Conservation (phyloP, 1,140 invertebrate species). For the Pomacea maculata region DNA sequence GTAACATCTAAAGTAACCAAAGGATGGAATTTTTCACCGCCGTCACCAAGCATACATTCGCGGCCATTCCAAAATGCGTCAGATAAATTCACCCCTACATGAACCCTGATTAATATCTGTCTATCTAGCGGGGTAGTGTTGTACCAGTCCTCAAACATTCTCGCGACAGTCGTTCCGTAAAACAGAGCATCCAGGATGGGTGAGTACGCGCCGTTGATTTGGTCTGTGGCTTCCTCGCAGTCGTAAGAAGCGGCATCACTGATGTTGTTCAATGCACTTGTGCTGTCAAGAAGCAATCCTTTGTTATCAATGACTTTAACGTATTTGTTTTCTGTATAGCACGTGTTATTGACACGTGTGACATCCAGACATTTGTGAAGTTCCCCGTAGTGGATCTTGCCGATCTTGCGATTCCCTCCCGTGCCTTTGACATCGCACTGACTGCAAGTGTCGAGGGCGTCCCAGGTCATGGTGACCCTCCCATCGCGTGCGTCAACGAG, state of each 20-base stretch:
- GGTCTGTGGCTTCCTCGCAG: constrained; percentile 29
- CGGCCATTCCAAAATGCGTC: constrained; percentile 42
- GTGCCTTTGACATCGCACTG: constrained; percentile 24
- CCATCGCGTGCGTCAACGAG: constrained; percentile 35
- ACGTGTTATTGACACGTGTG: constrained; percentile 18
- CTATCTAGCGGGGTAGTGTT: background rate
- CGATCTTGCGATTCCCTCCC: constrained; percentile 42
- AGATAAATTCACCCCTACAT: constrained; percentile 30
- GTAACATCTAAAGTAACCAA: constrained; percentile 37
- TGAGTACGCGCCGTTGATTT: constrained; percentile 43
- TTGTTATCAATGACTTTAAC: constrained; percentile 42
- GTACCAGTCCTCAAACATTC: constrained; percentile 44
- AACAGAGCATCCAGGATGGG: constrained; percentile 43
- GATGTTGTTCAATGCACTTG: constrained; percentile 8
- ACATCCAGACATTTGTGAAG: constrained; percentile 28
- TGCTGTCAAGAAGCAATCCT: background rate
- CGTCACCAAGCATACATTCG: constrained; percentile 40
- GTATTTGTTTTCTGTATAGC: constrained; percentile 39
- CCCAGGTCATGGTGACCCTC: constrained; percentile 24
- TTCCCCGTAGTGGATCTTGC: constrained; percentile 36
- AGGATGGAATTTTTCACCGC: constrained; percentile 31
- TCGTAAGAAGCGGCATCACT: constrained; percentile 28
- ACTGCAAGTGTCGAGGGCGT: constrained; percentile 27
- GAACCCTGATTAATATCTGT: constrained; percentile 21
- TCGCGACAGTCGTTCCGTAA: constrained; percentile 35